Conservation (phyloP, 2,888 invertebrate species). For the Cylindroiulus punctatus region DNA sequence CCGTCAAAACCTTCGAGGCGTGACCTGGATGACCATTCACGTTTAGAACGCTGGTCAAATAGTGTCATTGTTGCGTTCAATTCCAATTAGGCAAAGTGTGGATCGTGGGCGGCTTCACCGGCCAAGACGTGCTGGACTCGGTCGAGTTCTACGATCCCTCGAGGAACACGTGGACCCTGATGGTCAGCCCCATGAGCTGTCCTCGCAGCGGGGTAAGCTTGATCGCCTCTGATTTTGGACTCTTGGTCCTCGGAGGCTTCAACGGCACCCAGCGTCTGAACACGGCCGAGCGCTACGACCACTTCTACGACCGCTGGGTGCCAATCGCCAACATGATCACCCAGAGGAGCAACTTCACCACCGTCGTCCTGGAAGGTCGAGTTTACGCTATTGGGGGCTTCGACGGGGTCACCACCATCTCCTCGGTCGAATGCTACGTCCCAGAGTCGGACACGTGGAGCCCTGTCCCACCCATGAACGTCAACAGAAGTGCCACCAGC, state of each 20-base stretch:
- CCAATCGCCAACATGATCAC: conserved; percentile 78
- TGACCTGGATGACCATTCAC: too few species aligned
- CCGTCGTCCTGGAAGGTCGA: conserved; percentile 85
- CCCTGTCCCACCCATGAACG: neutral
- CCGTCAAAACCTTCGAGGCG: too few species aligned
- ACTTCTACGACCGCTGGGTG: conserved; percentile 84
- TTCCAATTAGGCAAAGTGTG: conserved; percentile 40
- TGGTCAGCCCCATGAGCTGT: neutral
- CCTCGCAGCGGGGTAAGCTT: conserved; percentile 20
- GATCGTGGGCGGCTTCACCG: conserved; percentile 47
- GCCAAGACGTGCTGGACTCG: neutral
- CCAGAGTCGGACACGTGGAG: neutral
- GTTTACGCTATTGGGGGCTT: conserved; percentile 84
- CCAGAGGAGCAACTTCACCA: conserved; percentile 86
- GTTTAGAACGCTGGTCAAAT: too few species aligned
- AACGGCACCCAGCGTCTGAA: conserved; percentile 84
- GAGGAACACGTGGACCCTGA: conserved; percentile 17
- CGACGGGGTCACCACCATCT: neutral
- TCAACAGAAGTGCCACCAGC: neutral
- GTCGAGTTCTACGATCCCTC: conserved; percentile 29
- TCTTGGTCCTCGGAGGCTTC: conserved; percentile 93
- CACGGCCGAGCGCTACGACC: conserved; percentile 87
- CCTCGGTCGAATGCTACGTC: neutral
- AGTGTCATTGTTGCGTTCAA: neutral
- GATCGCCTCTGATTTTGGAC: neutral